Evolutionary conservation across 2,888 invertebrate genomes (phyloP).

Genomic region (Cantharis rustica): DNA sequence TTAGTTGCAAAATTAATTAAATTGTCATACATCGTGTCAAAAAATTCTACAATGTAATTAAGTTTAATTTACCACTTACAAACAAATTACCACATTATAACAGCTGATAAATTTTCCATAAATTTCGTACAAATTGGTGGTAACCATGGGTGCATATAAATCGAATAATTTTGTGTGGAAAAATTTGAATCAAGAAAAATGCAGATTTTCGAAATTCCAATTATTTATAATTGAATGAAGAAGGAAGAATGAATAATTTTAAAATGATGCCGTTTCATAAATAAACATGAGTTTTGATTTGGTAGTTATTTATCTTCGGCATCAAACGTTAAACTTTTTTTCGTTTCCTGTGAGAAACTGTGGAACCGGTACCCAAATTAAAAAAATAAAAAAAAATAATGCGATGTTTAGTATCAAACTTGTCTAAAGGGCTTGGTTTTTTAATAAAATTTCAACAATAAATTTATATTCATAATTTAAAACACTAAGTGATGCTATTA

Average conservation of each 20-base stretch:
- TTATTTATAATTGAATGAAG: background rate
- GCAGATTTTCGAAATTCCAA: background rate
- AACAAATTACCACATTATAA: background rate
- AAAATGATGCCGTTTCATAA: background rate
- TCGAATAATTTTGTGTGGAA: background rate
- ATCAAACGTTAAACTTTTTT: background rate
- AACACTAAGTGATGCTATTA: background rate
- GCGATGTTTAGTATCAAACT: background rate
- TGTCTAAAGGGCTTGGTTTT: background rate
- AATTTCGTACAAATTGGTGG: background rate
- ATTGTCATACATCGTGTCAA: background rate
- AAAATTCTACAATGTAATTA: background rate
- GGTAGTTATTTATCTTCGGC: background rate
- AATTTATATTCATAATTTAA: background rate
- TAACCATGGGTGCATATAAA: background rate
- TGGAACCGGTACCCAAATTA: background rate
- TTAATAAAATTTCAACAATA: background rate
- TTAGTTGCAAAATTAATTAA: background rate
- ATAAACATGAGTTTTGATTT: background rate
- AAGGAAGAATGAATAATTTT: background rate
- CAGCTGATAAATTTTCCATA: background rate
- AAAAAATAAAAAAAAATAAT: background rate
- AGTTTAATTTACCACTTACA: background rate
- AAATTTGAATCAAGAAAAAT: background rate
- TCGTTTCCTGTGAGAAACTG: background rate